Evolutionary conservation across 2,113 vertebrate species (phyloP), one percentile per base, ranked within the genome.

Genomic region (Poeciliopsis occidentalis): DNA sequence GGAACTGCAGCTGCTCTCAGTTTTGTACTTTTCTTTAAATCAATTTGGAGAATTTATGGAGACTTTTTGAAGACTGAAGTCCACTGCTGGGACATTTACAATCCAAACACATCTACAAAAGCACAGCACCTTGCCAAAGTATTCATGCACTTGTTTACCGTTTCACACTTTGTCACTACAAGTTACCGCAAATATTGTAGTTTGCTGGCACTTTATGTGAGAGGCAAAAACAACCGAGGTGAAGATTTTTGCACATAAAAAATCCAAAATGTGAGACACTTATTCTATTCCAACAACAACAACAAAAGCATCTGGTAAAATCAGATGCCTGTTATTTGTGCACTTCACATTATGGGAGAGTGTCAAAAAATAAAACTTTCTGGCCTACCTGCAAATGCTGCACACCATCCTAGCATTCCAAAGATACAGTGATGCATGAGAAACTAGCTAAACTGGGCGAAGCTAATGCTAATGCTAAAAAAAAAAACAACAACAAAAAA

Each of bases 11-110:
- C 72, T 65, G 54, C 31, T 65, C 31, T 57, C 24, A 15, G n/a
- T 64, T 75, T 75, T 71, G 29, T 54, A 12, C 44, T 78, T 83
- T 60, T 72, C 73, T 39, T 73, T 44, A 64, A 57, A 78, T 75
- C 63, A 39, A 75, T 69, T 15, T 15, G 57, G 29, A 37, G 26
- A 62, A 63, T 54, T 57, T 57, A n/a, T 24, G 51, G 22, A n/a
- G 44, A 17, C 44, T 47, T 17, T 47, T 47, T 47, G 17, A 47
- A 47, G 51, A 24, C 8, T 10, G 54, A 12, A 77, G 31, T 26
- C 60, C 34, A 41, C 10, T n/a, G 51, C 61, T 85, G 70, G 75
- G 65, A 71, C 72, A 79, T 54, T 73, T 37, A 61, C 22, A 44
- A 26, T 62, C 64, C 73, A 34, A 11, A 62, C 65, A 57, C 71